Base-by-base conservation (phyloP, 2,888 invertebrate species). In the Trissoscelio sp. region DNA sequence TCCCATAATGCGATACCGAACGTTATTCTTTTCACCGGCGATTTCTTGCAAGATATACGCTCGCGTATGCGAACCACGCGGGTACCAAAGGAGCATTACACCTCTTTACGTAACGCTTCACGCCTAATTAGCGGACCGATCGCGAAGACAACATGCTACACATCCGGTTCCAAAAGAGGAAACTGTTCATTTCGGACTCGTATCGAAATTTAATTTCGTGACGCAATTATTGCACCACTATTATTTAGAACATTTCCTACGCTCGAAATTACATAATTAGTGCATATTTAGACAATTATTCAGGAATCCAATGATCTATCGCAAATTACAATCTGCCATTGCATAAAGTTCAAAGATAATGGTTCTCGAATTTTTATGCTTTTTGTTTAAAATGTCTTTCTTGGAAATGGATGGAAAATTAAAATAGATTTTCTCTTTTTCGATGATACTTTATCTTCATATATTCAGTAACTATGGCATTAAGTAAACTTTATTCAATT, bases 41-140 rank as follows among this genome's bases (percentile, higher is more conserved):
- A 79, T 81, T 72, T 70, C 75, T 66, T 72, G 55, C 55, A 14
- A 75, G 81, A 81, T 81, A 81, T 16, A 55, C 39, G 28, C n/a
- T 46, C 48, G 20, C 31, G 48, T 53, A 66, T 72, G 72, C 70
- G 64, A 70, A 58, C 70, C 53, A 51, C 70, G 66, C 46, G 42
- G 34, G 51, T 57, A 42, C 31, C 62, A 46, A 34, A n/a, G 37
- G 44, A 62, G 62, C 51, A 77, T 81, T 81, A 75, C 53, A 48
- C 51, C 39, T 24, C 2, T 31, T 81, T 81, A 60, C 48, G 67
- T 60, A 81, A 81, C n/a, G 1, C 34, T 70, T 75, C 72, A 55
- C 70, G 80, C 80, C 58, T 80, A 80, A 80, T 80, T 80, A 75
- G 60, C 28, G 53, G 58, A 24, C 75, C 64, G 55, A 58, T 81